Conservation (phyloP, 2,888 invertebrate species). For the Agrotis ipsilon region DNA sequence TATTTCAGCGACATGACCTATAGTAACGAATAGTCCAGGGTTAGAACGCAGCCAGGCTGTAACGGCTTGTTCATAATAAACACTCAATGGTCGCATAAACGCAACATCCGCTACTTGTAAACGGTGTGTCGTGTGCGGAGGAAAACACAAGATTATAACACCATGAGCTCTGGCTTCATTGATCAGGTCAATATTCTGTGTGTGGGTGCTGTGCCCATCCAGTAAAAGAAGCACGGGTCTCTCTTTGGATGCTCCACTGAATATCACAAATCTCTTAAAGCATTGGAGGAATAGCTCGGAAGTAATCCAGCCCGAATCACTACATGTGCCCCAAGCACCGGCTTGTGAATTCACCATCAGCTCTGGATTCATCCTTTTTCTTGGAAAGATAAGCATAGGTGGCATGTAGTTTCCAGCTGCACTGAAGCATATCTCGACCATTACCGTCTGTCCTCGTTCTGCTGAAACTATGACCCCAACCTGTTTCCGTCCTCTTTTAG, state of each 20-base stretch:
- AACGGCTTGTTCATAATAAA: constrained; percentile 28
- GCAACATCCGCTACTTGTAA: constrained; percentile 41
- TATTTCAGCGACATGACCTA: constrained; percentile 32
- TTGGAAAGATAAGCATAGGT: constrained; percentile 41
- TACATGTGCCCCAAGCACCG: constrained; percentile 26
- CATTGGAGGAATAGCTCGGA: constrained; percentile 16
- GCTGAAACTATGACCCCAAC: not conserved
- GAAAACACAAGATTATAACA: constrained; percentile 48
- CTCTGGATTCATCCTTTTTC: constrained; percentile 9
- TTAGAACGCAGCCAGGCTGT: constrained; percentile 38
- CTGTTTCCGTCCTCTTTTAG: not conserved
- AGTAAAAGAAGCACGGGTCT: constrained; percentile 43
- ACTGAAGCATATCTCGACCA: constrained; percentile 7
- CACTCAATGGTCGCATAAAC: constrained; percentile 41
- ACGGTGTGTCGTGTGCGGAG: constrained; percentile 48
- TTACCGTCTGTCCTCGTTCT: not conserved
- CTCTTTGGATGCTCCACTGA: constrained; percentile 19
- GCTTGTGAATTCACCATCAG: constrained; percentile 7
- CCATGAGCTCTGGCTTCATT: constrained; percentile 47
- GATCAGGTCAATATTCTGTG: constrained; percentile 53
- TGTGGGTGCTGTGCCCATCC: constrained; percentile 54
- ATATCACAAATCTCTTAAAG: constrained; percentile 24
- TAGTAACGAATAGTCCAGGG: constrained; percentile 36
- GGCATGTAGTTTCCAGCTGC: constrained; percentile 56
- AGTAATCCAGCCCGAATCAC: constrained; percentile 28